Evolutionary conservation across 2,888 invertebrate genomes (phyloP).

Genomic region (Polymixis lichenea): DNA sequence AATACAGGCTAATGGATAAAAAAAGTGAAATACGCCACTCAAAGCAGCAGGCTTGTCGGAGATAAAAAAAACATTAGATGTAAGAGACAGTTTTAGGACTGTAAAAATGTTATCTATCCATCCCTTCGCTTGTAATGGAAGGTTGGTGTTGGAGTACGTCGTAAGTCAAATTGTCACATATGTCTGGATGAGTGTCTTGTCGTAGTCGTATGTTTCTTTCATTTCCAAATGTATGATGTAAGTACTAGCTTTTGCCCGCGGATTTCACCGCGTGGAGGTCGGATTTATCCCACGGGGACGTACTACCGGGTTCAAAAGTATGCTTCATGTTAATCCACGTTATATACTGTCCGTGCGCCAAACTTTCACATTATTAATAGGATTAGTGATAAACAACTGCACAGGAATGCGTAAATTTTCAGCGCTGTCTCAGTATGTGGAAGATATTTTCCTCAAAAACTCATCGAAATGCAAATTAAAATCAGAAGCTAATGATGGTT

Average conservation of each 20-base stretch:
- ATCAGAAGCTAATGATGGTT: not conserved
- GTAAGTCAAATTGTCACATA: slow-evolving; percentile 60
- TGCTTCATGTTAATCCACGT: not conserved
- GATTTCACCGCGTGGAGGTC: too few relatives aligned
- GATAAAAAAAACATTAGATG: slow-evolving; percentile 56
- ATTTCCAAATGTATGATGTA: slow-evolving; percentile 26
- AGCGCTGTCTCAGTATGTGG: not conserved
- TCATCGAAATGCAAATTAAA: not conserved
- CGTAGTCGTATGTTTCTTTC: not conserved
- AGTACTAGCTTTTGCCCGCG: too few relatives aligned
- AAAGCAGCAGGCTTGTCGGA: slow-evolving; percentile 49
- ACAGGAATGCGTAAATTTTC: not conserved
- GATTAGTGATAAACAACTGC: not conserved
- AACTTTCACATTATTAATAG: not conserved
- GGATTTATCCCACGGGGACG: too few relatives aligned
- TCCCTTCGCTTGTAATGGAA: slow-evolving; percentile 29
- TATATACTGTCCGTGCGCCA: not conserved
- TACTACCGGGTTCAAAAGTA: too few relatives aligned
- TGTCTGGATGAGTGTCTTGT: slow-evolving; percentile 17
- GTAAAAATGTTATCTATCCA: slow-evolving; percentile 49
- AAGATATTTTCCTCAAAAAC: not conserved
- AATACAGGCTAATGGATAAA: slow-evolving; percentile 65
- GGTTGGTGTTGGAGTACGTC: slow-evolving; percentile 10
- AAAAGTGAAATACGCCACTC: slow-evolving; percentile 43
- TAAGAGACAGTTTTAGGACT: slow-evolving; percentile 33